Conservation (phyloP, 2,113 vertebrate species). For the Perca fluviatilis region DNA sequence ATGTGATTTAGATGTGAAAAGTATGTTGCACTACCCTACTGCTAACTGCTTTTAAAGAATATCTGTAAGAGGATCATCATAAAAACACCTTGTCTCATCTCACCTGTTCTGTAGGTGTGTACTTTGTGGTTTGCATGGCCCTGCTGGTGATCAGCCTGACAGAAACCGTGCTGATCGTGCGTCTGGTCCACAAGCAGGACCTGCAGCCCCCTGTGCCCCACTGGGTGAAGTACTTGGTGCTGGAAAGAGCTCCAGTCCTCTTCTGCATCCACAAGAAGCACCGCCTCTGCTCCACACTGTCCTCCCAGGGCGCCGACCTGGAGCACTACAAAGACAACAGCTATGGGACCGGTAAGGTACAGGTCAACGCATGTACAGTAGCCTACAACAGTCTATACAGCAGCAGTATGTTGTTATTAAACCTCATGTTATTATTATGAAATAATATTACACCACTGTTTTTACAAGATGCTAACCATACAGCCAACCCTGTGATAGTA, state of each 20-base stretch:
- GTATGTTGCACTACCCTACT: too few relatives aligned
- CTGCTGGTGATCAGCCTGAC: constrained; percentile 95
- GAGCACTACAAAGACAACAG: constrained; percentile 82
- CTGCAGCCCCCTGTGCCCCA: constrained; percentile 91
- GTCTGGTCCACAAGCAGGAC: constrained; percentile 96
- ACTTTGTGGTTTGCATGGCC: constrained; percentile 99
- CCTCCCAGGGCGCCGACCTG: constrained; percentile 62
- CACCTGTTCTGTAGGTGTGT: constrained; percentile 85
- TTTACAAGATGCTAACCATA: neutral
- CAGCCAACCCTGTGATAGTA: neutral
- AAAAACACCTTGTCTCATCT: neutral
- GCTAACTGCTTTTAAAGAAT: neutral
- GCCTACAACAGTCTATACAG: neutral
- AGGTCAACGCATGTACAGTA: neutral
- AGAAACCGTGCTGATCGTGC: constrained; percentile 94
- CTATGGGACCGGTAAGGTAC: constrained; percentile 75
- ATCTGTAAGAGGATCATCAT: neutral
- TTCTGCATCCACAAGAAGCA: constrained; percentile 89
- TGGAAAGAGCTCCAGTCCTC: constrained; percentile 86
- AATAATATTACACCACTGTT: too few relatives aligned
- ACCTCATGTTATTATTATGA: too few relatives aligned
- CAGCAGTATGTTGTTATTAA: too few relatives aligned
- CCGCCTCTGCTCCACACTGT: constrained; percentile 78
- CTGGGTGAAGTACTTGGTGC: constrained; percentile 90
- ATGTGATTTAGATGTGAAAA: neutral